Base-by-base conservation (phyloP, 2,113 vertebrate genomes). In the Mastomys coucha region DNA sequence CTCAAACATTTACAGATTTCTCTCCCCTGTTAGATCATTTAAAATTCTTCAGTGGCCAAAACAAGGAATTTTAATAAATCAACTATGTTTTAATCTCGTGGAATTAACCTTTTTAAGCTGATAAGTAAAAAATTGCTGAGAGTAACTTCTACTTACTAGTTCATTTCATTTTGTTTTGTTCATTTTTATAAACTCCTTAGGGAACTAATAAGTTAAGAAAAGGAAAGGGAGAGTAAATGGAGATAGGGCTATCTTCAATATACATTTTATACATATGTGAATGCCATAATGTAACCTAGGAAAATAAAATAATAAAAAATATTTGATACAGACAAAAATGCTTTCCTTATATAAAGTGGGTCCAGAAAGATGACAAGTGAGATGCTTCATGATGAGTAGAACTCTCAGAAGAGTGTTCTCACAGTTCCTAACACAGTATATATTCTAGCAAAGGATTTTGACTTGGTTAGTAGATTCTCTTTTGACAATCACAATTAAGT, bases 1-100 rank as follows among this genome's bases (percentile, higher is more conserved):
- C 67, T 39, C 51, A 90, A 96, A 75, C 96, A 77, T 89, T 96
- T 95, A 75, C 5, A 87, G 39, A 14, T 86, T 72, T 88, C 85
- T 56, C 13, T 92, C 36, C 16, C 51, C 6, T 82, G 42, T 5
- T 87, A 4, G n/a, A 8, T 73, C 5, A 53, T 81, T 93, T 86
- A 33, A n/a, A 92, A 26, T 31, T 77, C 36, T 20, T 84, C 73
- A 36, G n/a, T 82, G 39, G 6, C 49, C 22, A 39, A 28, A 20
- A 19, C 17, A 88, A 85, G 45, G 85, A 95, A 51, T 45, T 53
- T 84, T 39, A 45, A 4, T 28, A 80, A 10, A 39, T 31, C 58
- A 65, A 53, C 3, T 56, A 76, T 75, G 6, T 67, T 42, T 78
- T 95, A 36, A 56, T 88, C 11, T 19, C 63, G 26, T 4, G 70